These are phyloP conservation scores for Ectemnius lituratus DNA, from an alignment of 2,888 invertebrate genomes.

Conservation along the genomic window DNA sequence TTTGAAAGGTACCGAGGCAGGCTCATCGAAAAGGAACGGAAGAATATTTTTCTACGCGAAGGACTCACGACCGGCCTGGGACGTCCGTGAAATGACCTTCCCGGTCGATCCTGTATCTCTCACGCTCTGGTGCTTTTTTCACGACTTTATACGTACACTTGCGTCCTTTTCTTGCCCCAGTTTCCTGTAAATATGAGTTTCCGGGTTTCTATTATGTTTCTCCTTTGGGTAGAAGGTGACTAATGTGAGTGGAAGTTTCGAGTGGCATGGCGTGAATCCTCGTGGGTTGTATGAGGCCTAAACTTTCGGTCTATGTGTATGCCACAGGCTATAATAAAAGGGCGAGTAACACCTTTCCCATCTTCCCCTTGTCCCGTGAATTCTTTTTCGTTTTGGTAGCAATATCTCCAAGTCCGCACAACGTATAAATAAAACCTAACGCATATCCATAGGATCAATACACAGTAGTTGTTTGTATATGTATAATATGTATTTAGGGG, in stretches of 20 bases:
- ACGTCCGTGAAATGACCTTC: conserved; percentile 25
- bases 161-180: conserved; percentile 23
- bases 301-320: conserved; percentile 11
- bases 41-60: conserved; percentile 68
- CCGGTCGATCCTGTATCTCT: conserved; percentile 49
- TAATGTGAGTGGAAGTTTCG: background rate
- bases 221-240: background rate
- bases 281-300: background rate
- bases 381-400: conserved; percentile 24
- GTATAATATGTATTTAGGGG: conserved; percentile 60
- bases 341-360: conserved; percentile 24
- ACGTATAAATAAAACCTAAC: conserved; percentile 56
- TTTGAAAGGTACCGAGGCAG: background rate
- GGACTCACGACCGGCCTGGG: conserved; percentile 39
- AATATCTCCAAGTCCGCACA: conserved; percentile 55
- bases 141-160: conserved; percentile 60
- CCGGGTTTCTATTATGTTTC: background rate
- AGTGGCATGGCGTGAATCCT: too few species aligned
- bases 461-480: conserved; percentile 56
- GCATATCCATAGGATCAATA: conserved; percentile 66
- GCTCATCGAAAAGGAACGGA: conserved; percentile 52
- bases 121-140: conserved; percentile 66
- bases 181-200: background rate
- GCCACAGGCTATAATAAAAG: conserved; percentile 22
- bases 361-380: conserved; percentile 31